Evolutionary conservation across 1,140 invertebrate species (phyloP), one percentile per base, ranked within the genome.

Genomic region (Geopemphigus sp.): DNA sequence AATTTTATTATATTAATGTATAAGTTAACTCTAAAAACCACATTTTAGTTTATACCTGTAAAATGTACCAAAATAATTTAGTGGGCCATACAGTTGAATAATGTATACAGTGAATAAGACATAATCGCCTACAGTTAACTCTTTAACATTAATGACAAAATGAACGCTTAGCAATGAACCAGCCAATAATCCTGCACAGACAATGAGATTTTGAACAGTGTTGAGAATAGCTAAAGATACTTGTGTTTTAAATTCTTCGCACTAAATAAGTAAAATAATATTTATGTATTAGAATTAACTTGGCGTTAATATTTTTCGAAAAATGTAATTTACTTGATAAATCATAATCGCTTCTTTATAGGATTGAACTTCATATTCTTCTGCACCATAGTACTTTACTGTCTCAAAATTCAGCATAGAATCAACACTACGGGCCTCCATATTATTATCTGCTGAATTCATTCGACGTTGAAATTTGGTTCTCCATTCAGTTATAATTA

Each of bases 61-160:
- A 85, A 97, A 97, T n/a, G 96, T 98, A 22, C 97, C 97, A 85
- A 99, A 96, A 92, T 94, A 98, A 87, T 98, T 98, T 2, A 99
- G 86, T 0, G 97, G 97, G 26, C 93, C 92, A 84, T 98, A 98
- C n/a, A 99, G 86, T 85, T 98, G 96, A 68, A 95, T 90, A n/a
- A 98, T 93, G 83, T 98, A 98, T 22, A 94, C 93, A 0, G 94
- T 92, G 86, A 98, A 98, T 1, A 98, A 87, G 8, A 97, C 94
- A 86, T 97, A 99, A 84, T 98, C 96, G 80, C 97, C 97, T 53
- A 96, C 91, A 1, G 93, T 95, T 22, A 98, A 86, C 81, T 90
- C 84, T 22, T 89, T 86, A 63, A 88, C 83, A 1, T 90, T 89
- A 22, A 94, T 85, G 57, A 91, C 93, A 86, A 96, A 90, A 81